Evolutionary conservation across 2,113 vertebrate genomes (phyloP).

Genomic region (Epinephelus fuscoguttatus): DNA sequence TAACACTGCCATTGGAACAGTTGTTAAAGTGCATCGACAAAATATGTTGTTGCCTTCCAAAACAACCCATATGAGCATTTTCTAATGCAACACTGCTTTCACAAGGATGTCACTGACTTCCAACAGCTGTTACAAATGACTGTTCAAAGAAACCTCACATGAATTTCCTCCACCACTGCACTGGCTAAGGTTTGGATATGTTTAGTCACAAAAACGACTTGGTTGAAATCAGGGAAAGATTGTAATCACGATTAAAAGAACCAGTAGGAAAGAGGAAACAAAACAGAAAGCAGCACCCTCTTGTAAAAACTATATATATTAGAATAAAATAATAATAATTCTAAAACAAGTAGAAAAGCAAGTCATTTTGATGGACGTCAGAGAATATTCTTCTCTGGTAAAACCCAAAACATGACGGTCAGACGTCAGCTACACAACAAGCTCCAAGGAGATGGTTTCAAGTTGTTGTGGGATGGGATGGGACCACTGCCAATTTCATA

Average conservation of each 20-base stretch:
- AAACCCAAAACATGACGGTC: neutral
- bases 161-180: neutral
- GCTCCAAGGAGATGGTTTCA: neutral
- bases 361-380: neutral
- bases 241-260: neutral
- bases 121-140: neutral
- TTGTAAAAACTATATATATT: neutral
- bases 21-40: neutral
- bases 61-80: neutral
- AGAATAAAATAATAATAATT: neutral
- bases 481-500: neutral
- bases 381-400: neutral
- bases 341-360: neutral
- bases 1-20: neutral
- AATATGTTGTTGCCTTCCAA: too few relatives aligned
- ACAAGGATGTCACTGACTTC: neutral
- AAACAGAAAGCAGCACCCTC: neutral
- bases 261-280: neutral
- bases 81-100: neutral
- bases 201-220: neutral
- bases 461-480: neutral
- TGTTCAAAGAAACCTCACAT: neutral
- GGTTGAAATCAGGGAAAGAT: neutral
- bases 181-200: neutral
- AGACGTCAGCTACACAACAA: neutral